These are phyloP conservation scores for Tiphia femorata DNA, from an alignment of 2,888 invertebrate species.

Conservation along the genomic window DNA sequence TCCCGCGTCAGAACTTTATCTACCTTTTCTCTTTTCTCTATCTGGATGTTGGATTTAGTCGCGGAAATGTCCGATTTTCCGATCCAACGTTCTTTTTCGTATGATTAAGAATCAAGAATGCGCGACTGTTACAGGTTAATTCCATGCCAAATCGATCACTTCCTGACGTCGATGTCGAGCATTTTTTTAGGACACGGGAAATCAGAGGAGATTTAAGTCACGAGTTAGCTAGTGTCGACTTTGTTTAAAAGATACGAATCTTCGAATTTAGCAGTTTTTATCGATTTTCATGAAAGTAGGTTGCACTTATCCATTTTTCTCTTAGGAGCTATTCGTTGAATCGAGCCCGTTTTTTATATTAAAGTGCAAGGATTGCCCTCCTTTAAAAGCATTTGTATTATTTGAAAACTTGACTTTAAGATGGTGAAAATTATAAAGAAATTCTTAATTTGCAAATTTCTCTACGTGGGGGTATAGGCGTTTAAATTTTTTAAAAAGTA, in stretches of 20 bases:
- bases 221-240: neutral
- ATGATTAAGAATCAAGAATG: too few species aligned
- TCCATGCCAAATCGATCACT: neutral
- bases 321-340: neutral
- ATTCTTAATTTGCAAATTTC: neutral
- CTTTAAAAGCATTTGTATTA: neutral
- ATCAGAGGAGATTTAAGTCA: neutral
- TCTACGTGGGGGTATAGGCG: neutral
- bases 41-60: too few species aligned
- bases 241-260: neutral
- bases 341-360: neutral
- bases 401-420: neutral
- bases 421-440: conserved; percentile 55
- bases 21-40: too few species aligned
- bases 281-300: neutral
- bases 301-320: neutral
- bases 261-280: neutral
- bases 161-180: neutral
- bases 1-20: too few species aligned
- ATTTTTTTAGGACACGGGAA: neutral
- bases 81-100: too few species aligned
- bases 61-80: too few species aligned
- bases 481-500: neutral
- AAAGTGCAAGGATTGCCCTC: neutral
- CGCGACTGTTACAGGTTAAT: too few species aligned